phyloP scores from a whole-genome alignment of 2,113 vertebrate species.

The Lathamus discolor region DNA sequence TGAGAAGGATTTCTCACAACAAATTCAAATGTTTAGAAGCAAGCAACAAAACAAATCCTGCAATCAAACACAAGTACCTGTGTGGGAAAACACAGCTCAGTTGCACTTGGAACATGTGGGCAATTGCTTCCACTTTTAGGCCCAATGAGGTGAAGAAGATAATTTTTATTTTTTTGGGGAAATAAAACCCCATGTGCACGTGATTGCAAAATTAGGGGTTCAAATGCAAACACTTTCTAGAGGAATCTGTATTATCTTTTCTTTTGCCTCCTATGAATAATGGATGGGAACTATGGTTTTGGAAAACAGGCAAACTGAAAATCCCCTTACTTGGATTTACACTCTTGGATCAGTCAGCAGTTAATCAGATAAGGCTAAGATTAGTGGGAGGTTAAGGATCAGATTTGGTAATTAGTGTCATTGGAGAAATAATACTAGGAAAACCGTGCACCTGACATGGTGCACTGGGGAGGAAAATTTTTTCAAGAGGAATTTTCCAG shows the following conservation, averaged over 20 bases:
- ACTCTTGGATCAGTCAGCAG: not conserved
- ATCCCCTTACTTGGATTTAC: not conserved
- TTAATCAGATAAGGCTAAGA: not conserved
- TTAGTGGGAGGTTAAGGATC: not conserved
- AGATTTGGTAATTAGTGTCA: not conserved
- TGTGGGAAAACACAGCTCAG: not conserved
- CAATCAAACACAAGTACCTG: not conserved
- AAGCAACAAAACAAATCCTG: not conserved
- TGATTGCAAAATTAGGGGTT: not conserved
- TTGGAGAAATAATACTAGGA: not conserved
- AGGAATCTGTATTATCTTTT: not conserved
- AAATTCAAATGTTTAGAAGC: not conserved
- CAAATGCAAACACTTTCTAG: not conserved
- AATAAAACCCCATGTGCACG: not conserved
- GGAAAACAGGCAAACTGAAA: not conserved
- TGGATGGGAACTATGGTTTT: not conserved
- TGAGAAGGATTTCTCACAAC: not conserved
- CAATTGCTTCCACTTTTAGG: not conserved
- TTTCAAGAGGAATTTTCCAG: constrained; percentile 6
- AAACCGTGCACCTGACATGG: accelerated
- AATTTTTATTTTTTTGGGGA: not conserved
- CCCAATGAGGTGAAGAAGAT: not conserved
- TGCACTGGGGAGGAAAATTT: not conserved
- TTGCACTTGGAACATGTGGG: not conserved
- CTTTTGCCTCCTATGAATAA: not conserved